Evolutionary conservation across 2,113 vertebrate genomes (phyloP), one percentile per base, ranked within the genome.

Genomic region (Alces alces): DNA sequence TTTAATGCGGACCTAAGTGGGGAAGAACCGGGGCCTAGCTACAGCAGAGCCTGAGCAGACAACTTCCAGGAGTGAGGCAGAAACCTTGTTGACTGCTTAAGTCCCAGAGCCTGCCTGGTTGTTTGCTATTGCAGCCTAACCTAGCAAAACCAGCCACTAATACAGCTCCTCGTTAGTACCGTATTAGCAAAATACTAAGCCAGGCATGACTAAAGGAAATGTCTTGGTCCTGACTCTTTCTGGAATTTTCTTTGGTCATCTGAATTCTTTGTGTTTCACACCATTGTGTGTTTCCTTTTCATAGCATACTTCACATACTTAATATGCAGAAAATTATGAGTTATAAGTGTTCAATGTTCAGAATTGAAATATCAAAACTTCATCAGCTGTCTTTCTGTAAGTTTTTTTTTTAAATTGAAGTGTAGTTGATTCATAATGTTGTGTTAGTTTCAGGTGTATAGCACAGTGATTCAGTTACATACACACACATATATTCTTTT

Each of bases 211-310:
- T 73, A 9, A 16, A 14, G 61, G 27, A 85, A 64, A 73, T 47
- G 61, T 52, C 93, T 95, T 27, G 6, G 4, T 97, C 79, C n/a
- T 39, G 25, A 50, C 70, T 90, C 83, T 45, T 19, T 91, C 66
- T 91, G 79, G 55, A 80, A 52, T 95, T 92, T 86, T 76, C 61
- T 85, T 61, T 79, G 80, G 87, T 90, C 80, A 76, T 90, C 57
- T 45, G 79, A 97, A 90, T 97, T 87, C 45, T 91, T 93, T 96
- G 73, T 90, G 64, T 91, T 96, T 39, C 58, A 84, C 73, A 82
- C 64, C 66, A 45, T 10, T 19, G 2, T 57, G 36, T 78, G 58
- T 78, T 92, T 95, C 52, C 36, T 95, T 92, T 76, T n/a, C 54
- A 30, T 91, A 43, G 30, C 14, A 28, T n/a, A 54, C 85, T 89